A percentile compares a stretch with the other conserved stretches of the same genome.
phyloP scores from a whole-genome alignment of 2,797 vertebrate species.

The Intellagama lesueurii region DNA sequence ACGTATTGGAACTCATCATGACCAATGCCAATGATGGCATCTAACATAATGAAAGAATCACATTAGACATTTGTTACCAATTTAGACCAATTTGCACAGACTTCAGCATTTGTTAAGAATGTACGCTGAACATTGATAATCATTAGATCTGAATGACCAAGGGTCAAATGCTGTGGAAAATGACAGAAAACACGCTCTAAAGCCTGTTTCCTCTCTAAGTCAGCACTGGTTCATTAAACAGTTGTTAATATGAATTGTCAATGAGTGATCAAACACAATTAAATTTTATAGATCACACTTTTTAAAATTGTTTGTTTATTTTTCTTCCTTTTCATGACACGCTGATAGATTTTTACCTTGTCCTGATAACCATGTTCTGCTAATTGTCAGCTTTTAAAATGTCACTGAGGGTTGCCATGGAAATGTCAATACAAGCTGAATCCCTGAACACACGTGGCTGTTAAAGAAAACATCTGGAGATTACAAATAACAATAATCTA shows the following conservation, averaged over 20 bases:
- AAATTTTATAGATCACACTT: constrained; percentile 48
- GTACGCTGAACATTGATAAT: background rate
- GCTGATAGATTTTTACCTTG: constrained; percentile 45
- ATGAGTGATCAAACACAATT: constrained; percentile 17
- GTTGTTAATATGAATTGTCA: constrained; percentile 23
- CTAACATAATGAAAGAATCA: background rate
- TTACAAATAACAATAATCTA: constrained; percentile 14
- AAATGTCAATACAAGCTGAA: constrained; percentile 64
- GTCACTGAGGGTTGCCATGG: constrained; percentile 68
- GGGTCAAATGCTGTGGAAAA: background rate
- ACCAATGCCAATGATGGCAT: background rate
- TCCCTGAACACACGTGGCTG: constrained; percentile 50
- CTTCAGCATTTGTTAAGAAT: background rate
- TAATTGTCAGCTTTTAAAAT: constrained; percentile 64
- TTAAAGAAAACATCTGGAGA: constrained; percentile 59
- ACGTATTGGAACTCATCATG: background rate
- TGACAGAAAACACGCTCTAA: background rate
- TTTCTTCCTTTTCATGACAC: constrained; percentile 25
- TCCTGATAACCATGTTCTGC: constrained; percentile 52
- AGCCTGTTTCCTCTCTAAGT: background rate
- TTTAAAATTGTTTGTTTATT: constrained; percentile 27
- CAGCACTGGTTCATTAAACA: constrained; percentile 14
- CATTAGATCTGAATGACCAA: background rate
- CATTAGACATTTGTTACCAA: background rate
- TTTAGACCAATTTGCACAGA: background rate